Conservation (phyloP, 1,140 invertebrate genomes). For the Macrosteles quadrilineatus region DNA sequence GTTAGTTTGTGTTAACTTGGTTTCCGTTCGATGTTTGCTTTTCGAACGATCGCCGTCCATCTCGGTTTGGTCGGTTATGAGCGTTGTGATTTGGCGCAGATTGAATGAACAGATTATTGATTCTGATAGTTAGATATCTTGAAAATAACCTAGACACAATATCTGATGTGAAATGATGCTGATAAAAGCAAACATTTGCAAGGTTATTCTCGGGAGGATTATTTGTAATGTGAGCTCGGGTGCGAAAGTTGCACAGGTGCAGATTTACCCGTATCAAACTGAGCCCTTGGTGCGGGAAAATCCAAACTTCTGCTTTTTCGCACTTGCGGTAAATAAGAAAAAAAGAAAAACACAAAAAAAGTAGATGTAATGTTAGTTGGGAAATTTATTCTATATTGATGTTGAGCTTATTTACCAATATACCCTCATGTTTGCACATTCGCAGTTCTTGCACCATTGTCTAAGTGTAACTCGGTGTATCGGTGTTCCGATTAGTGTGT, state of each 20-base stretch:
- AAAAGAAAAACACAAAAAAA: constrained; percentile 18
- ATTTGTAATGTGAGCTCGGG: constrained; percentile 7
- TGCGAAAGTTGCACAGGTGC: neutral
- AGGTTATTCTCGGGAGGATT: neutral
- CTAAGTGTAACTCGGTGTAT: constrained; percentile 15
- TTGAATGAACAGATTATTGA: no score
- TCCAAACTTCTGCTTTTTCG: neutral
- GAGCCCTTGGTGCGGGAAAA: constrained; percentile 12
- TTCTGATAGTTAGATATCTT: no score
- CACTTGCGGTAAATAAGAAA: neutral
- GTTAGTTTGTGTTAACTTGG: no score
- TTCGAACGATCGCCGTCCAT: no score
- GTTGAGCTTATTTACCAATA: constrained; percentile 10
- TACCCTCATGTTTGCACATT: constrained; percentile 6
- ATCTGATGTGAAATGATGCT: no score
- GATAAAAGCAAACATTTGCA: no score
- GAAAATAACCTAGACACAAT: no score
- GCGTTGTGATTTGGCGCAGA: no score
- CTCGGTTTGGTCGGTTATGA: no score
- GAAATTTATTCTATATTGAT: constrained; percentile 3
- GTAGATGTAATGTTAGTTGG: neutral
- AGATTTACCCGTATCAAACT: neutral
- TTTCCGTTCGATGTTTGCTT: no score
- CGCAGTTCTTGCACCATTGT: constrained; percentile 3
- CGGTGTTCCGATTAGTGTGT: constrained; percentile 9